Evolutionary conservation across 2,888 invertebrate species (phyloP).

Genomic region (Escarpia spicata): DNA sequence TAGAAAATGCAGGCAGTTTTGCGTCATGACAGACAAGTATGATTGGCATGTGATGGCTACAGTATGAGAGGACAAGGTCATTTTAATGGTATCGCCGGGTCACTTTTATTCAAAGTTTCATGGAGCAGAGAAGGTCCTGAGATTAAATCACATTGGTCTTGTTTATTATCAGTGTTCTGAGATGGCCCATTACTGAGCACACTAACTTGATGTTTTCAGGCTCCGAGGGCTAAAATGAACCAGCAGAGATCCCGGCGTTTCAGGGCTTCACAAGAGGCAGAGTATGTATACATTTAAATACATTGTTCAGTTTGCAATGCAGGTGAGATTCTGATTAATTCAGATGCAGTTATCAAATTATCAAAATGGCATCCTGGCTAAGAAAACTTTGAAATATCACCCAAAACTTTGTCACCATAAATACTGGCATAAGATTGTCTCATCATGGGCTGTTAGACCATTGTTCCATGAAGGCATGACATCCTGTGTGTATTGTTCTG

Average conservation of each 20-base stretch:
- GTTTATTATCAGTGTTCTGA: background rate
- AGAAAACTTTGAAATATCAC: too few relatives aligned
- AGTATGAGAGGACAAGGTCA: too few relatives aligned
- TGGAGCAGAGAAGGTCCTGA: background rate
- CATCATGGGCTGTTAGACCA: background rate
- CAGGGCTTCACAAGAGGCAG: conserved; percentile 91
- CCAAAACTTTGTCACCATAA: too few relatives aligned
- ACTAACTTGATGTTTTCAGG: conserved; percentile 67
- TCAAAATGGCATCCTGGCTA: too few relatives aligned
- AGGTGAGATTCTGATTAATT: background rate
- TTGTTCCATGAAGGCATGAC: background rate
- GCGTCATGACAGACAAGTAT: too few relatives aligned
- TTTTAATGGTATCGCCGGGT: too few relatives aligned
- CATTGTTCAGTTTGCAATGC: background rate
- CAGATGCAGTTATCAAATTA: too few relatives aligned
- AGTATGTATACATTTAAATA: conserved; percentile 45
- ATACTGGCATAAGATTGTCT: background rate
- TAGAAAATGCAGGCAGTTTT: too few relatives aligned
- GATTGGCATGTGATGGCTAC: too few relatives aligned
- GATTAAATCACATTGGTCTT: background rate
- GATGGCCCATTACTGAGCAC: background rate
- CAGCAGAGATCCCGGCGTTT: conserved; percentile 97
- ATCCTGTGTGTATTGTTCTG: background rate
- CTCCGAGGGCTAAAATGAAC: conserved; percentile 99
- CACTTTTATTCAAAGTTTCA: too few relatives aligned